Percentiles rank a stretch among this genome's conserved stretches.
These are phyloP conservation scores for Fragum whitleyi DNA, from an alignment of 2,888 invertebrate genomes.

Conservation along the genomic window DNA sequence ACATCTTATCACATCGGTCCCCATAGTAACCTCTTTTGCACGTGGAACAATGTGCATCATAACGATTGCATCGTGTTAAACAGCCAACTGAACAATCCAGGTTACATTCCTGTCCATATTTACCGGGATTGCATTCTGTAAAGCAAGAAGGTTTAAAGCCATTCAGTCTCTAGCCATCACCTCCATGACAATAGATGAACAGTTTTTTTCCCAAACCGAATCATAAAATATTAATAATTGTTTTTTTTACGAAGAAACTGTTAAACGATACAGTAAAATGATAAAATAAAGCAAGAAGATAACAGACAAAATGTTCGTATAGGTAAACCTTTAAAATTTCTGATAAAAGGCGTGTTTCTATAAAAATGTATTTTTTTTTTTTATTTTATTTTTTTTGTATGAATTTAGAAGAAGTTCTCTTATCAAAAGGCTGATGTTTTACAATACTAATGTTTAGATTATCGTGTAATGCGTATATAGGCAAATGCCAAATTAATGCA, in stretches of 20 bases:
- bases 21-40: conserved; percentile 50
- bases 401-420: no score
- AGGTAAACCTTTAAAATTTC: no score
- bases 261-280: not conserved
- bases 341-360: no score
- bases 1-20: conserved; percentile 40
- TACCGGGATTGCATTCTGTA: conserved; percentile 43
- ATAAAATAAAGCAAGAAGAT: no score
- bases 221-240: not conserved
- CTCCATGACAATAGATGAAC: not conserved
- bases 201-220: not conserved
- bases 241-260: not conserved
- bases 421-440: no score
- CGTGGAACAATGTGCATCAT: conserved; percentile 38
- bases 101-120: conserved; percentile 47
- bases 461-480: no score
- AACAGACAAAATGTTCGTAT: no score
- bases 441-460: no score
- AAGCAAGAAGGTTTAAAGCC: not conserved
- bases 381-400: no score
- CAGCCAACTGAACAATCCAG: conserved; percentile 38
- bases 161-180: not conserved
- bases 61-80: conserved; percentile 33
- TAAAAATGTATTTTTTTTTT: no score
- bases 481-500: no score